Percentiles rank a stretch among this genome's conserved stretches.
Evolutionary conservation across 2,797 vertebrate genomes (phyloP).

Genomic region (Cryptoprocta ferox): DNA sequence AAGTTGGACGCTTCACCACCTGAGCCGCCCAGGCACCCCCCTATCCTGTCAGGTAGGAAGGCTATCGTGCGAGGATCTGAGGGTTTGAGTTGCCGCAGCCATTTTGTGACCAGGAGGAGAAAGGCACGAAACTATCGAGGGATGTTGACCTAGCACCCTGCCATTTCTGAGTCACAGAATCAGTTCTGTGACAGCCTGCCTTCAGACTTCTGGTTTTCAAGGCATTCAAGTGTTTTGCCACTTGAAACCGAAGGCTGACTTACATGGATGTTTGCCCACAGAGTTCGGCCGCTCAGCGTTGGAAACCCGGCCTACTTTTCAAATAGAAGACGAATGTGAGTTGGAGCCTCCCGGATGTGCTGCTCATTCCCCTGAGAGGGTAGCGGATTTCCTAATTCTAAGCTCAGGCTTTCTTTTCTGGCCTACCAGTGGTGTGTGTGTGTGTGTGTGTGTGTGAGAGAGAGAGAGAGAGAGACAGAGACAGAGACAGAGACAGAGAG

Average conservation of each 20-base stretch:
- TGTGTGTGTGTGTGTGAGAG: too few species aligned
- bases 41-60: not conserved
- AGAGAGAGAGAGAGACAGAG: not conserved
- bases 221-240: not conserved
- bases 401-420: not conserved
- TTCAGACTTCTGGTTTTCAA: not conserved
- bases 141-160: not conserved
- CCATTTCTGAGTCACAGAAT: not conserved
- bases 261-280: not conserved
- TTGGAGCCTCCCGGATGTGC: not conserved
- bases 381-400: not conserved
- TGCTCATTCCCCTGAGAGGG: not conserved
- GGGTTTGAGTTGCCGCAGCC: not conserved
- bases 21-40: not conserved
- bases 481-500: not conserved
- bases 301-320: not conserved
- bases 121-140: not conserved
- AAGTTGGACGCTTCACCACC: too few species aligned
- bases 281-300: not conserved
- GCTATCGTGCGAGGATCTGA: not conserved
- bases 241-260: not conserved
- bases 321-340: not conserved
- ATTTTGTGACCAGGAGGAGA: not conserved
- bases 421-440: not conserved
- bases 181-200: not conserved